phyloP scores from a whole-genome alignment of 2,113 vertebrate species.

The Xiphorhynchus elegans region DNA sequence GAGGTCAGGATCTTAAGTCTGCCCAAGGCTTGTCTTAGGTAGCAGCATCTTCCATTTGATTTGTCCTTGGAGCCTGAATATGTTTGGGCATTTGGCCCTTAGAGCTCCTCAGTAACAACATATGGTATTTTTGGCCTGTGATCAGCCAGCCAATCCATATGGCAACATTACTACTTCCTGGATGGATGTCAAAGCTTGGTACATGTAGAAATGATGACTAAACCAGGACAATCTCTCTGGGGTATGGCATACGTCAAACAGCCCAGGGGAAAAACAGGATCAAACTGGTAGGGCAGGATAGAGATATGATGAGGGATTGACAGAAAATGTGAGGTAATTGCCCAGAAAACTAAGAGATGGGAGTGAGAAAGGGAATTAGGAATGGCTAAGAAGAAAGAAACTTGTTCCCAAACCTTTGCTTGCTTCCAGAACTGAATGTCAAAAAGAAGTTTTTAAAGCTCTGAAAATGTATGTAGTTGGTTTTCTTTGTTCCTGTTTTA shows the following conservation, averaged over 20 bases:
- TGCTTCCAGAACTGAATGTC: neutral
- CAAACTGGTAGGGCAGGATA: neutral
- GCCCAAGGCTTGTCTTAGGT: neutral
- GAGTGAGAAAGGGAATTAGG: neutral
- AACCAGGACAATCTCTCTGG: neutral
- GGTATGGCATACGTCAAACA: neutral
- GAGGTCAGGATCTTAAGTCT: neutral
- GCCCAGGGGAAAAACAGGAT: slow-evolving; percentile 1
- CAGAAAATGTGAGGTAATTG: slow-evolving; percentile 10
- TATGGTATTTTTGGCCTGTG: neutral
- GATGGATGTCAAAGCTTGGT: neutral
- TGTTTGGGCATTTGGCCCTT: neutral
- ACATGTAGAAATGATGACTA: neutral
- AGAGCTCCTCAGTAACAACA: neutral
- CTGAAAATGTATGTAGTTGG: neutral
- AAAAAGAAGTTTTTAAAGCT: neutral
- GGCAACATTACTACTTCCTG: neutral
- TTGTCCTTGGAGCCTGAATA: neutral
- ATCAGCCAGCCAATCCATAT: neutral
- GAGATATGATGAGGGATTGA: neutral
- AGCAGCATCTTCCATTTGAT: neutral
- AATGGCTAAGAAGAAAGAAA: neutral
- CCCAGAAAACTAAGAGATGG: neutral
- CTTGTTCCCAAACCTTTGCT: neutral
- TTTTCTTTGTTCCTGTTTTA: slow-evolving; percentile 20